phyloP scores from a whole-genome alignment of 2,888 invertebrate species.

The Synanthedon vespiformis region DNA sequence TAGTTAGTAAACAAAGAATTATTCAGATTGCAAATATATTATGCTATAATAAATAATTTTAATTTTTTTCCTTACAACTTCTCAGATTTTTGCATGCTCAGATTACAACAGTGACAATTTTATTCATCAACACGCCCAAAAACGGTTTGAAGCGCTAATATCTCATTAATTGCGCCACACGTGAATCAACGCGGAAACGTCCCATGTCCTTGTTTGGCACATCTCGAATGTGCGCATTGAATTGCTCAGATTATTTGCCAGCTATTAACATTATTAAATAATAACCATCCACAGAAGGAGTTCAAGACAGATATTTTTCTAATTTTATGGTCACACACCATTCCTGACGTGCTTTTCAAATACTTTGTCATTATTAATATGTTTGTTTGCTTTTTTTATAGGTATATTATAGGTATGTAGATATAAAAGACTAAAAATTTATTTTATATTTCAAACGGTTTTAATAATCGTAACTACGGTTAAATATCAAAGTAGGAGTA shows the following conservation, averaged over 20 bases:
- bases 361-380: neutral
- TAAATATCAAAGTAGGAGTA: too few species aligned
- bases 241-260: constrained; percentile 46
- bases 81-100: too few species aligned
- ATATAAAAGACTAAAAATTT: too few species aligned
- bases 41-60: too few species aligned
- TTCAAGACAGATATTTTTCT: constrained; percentile 16
- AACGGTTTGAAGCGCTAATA: neutral
- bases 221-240: constrained; percentile 52
- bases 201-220: constrained; percentile 58
- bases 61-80: too few species aligned
- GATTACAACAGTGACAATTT: neutral
- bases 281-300: constrained; percentile 34
- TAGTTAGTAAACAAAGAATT: too few species aligned
- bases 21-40: too few species aligned
- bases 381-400: too few species aligned
- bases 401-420: too few species aligned
- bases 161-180: constrained; percentile 4
- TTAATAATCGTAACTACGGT: too few species aligned
- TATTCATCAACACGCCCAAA: neutral
- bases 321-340: constrained; percentile 20
- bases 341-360: constrained; percentile 13
- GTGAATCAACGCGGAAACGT: constrained; percentile 63
- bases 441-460: too few species aligned
- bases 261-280: constrained; percentile 56